A percentile compares a stretch with the other conserved stretches of the same genome.
Evolutionary conservation across 2,113 vertebrate genomes (phyloP).

Genomic region (Cyprinus carpio): DNA sequence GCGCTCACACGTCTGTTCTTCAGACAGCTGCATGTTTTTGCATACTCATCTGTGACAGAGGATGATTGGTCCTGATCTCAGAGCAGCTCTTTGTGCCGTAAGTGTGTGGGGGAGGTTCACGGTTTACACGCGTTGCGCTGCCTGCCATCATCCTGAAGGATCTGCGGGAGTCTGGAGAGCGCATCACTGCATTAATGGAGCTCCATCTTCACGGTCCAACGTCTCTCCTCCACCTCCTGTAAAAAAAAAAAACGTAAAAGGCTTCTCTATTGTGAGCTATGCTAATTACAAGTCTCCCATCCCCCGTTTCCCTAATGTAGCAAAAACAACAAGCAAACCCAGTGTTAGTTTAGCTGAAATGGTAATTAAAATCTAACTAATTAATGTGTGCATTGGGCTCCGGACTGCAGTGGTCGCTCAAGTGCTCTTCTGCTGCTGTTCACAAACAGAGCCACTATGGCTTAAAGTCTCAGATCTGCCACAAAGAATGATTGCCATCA

Average conservation of each 20-base stretch:
- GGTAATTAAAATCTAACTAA: slow-evolving; percentile 70
- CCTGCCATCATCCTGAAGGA: slow-evolving; percentile 47
- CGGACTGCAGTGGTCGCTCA: slow-evolving; percentile 45
- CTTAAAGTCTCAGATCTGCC: slow-evolving; percentile 28
- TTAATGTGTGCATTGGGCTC: slow-evolving; percentile 62
- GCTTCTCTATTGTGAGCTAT: slow-evolving; percentile 52
- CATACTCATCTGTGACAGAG: slow-evolving; percentile 38
- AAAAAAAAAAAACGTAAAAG: slow-evolving; percentile 22
- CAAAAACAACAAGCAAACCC: slow-evolving; percentile 47
- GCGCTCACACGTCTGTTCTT: neutral
- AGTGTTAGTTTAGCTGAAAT: slow-evolving; percentile 66
- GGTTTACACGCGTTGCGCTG: neutral
- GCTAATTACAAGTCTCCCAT: slow-evolving; percentile 54
- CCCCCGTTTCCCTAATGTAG: slow-evolving; percentile 49
- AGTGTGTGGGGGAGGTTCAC: slow-evolving; percentile 37
- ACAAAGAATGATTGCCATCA: slow-evolving; percentile 26
- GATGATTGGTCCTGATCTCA: slow-evolving; percentile 30
- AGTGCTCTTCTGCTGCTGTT: slow-evolving; percentile 58
- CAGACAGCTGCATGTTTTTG: slow-evolving; percentile 31
- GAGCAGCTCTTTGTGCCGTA: slow-evolving; percentile 39
- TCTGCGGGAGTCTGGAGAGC: slow-evolving; percentile 33
- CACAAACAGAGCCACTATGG: slow-evolving; percentile 44
- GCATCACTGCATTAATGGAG: slow-evolving; percentile 42
- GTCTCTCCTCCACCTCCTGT: slow-evolving; percentile 47
- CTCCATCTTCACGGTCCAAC: slow-evolving; percentile 42